phyloP scores from a whole-genome alignment of 2,888 invertebrate species.

The Fissipunctia ypsillon region DNA sequence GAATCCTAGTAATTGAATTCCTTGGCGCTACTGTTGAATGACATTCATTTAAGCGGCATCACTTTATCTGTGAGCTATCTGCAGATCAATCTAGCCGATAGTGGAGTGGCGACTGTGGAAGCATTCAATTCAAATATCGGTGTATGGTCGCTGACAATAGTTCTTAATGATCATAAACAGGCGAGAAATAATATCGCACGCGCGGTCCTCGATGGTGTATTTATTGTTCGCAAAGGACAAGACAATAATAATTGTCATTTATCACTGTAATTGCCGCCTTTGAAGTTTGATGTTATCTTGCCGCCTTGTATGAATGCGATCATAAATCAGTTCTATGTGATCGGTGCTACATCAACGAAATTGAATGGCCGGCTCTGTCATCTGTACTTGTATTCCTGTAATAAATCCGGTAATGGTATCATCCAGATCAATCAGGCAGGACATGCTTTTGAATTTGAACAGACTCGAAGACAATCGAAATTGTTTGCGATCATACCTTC shows the following conservation, averaged over 20 bases:
- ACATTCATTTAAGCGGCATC: conserved; percentile 72
- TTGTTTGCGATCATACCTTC: conserved; percentile 17
- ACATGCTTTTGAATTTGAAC: conserved; percentile 39
- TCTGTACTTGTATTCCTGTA: conserved; percentile 57
- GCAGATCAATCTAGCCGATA: conserved; percentile 84
- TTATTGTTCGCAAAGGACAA: conserved; percentile 87
- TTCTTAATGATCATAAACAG: conserved; percentile 87
- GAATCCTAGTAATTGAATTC: conserved; percentile 47
- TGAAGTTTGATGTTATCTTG: conserved; percentile 88
- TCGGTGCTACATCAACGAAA: conserved; percentile 74
- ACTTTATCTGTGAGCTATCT: conserved; percentile 82
- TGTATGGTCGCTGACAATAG: conserved; percentile 83
- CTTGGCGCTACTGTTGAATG: conserved; percentile 63
- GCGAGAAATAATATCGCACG: conserved; percentile 87
- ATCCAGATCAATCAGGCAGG: conserved; percentile 53
- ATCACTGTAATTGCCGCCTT: conserved; percentile 89
- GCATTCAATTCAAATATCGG: conserved; percentile 89
- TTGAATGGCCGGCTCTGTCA: conserved; percentile 68
- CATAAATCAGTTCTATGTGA: conserved; percentile 78
- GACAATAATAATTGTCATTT: conserved; percentile 86
- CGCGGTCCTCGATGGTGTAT: conserved; percentile 80
- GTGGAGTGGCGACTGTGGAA: conserved; percentile 78
- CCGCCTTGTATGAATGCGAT: conserved; percentile 79
- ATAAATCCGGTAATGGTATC: conserved; percentile 54
- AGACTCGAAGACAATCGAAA: conserved; percentile 26